These are phyloP conservation scores for Campylomormyrus tamandua DNA, from an alignment of 2,113 vertebrate genomes.

Conservation along the genomic window DNA sequence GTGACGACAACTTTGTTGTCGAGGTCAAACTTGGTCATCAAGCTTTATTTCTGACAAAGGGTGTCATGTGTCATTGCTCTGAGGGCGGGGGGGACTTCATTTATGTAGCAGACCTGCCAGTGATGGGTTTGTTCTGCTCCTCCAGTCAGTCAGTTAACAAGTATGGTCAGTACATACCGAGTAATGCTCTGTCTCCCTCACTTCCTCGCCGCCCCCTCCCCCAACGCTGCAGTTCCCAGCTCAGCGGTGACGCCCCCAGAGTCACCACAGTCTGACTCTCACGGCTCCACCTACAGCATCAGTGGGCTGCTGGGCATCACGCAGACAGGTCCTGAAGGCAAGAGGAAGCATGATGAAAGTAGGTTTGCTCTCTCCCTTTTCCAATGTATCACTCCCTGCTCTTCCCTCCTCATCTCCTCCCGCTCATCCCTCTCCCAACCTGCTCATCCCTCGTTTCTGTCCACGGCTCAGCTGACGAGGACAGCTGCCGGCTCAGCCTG, in stretches of 20 bases:
- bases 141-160: neutral
- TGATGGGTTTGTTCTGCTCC: neutral
- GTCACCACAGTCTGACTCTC: conserved; percentile 58
- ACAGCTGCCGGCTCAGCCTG: conserved; percentile 77
- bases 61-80: neutral
- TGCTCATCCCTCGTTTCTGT: neutral
- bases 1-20: neutral
- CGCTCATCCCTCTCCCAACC: neutral
- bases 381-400: neutral
- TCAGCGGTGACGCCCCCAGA: conserved; percentile 61
- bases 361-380: conserved; percentile 44
- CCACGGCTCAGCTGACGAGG: conserved; percentile 69
- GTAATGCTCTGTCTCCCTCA: neutral
- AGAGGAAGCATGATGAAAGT: conserved; percentile 82
- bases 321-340: conserved; percentile 62
- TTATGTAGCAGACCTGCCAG: too few relatives aligned
- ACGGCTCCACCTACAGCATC: conserved; percentile 63
- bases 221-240: conserved; percentile 47
- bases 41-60: neutral
- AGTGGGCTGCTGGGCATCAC: conserved; percentile 63
- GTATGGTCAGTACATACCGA: neutral
- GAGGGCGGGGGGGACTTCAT: neutral
- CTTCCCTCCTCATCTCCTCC: neutral
- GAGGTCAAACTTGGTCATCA: neutral
- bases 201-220: neutral